Evolutionary conservation across 2,888 invertebrate genomes (phyloP), one percentile per base, ranked within the genome.

Genomic region (Augiades crinisus): DNA sequence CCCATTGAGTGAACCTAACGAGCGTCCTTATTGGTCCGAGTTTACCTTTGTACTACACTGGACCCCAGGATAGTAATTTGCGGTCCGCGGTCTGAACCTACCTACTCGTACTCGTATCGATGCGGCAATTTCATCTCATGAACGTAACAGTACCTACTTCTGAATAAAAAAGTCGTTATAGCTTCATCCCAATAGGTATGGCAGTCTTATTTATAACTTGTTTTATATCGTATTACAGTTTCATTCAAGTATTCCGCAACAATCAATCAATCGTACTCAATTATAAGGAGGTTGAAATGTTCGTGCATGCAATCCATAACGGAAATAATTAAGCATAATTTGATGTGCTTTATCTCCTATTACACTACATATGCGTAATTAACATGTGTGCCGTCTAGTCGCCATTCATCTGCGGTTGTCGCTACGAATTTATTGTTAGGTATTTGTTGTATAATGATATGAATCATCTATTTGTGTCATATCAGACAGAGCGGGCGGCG

Each of bases 391-490:
- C 16, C 41, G 8, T 27, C 40, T 41, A 24, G 40, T 12, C 40
- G n/a, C 41, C 41, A 41, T 41, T 41, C 41, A 41, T 41, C 24
- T 27, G 24, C n/a, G n/a, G n/a, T 27, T n/a, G 30, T 27, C 41
- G 41, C 41, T 41, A 16, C 27, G 21, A 22, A 17, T 19, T n/a
- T 34, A 24, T 49, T 21, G 12, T 30, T 45, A 31, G 24, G 43
- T 57, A 58, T 53, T 58, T 58, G 56, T 57, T 59, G 53, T 55
- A 59, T 59, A 59, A 59, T 61, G 60, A 62, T 61, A 67, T 68
- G 68, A 68, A 66, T 70, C 70, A 68, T 66, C 59, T 66, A 64
- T 70, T 66, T 68, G 62, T 67, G 65, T 64, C 63, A 63, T 63
- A 65, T 62, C 64, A 62, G 64, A 63, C 62, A 64, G 63, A 30